A percentile compares a stretch with the other conserved stretches of the same genome.
Evolutionary conservation across 1,140 invertebrate species (phyloP).

Genomic region (Apolygus lucorum): DNA sequence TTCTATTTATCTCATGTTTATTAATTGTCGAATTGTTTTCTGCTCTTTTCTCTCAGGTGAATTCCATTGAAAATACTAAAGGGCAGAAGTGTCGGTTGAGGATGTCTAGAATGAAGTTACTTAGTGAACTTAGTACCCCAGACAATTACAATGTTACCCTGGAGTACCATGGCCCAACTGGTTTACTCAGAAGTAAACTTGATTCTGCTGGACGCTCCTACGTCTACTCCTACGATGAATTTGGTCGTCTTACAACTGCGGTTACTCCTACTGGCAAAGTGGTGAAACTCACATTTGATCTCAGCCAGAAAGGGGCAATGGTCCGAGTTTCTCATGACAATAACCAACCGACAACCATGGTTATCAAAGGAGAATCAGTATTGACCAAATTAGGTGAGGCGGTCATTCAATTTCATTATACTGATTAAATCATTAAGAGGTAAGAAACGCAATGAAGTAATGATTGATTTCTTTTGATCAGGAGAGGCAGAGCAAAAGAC

Average conservation of each 20-base stretch:
- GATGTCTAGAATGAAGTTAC: conserved; percentile 80
- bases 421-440: not conserved
- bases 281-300: conserved; percentile 73
- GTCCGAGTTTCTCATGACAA: conserved; percentile 77
- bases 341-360: conserved; percentile 67
- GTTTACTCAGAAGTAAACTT: conserved; percentile 75
- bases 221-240: conserved; percentile 92
- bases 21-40: too few relatives aligned
- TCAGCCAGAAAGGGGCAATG: conserved; percentile 78
- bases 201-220: conserved; percentile 85
- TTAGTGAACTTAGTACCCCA: conserved; percentile 78
- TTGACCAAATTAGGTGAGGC: conserved; percentile 56
- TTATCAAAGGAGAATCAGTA: conserved; percentile 80
- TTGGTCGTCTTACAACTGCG: conserved; percentile 78
- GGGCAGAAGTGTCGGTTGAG: conserved; percentile 82
- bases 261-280: conserved; percentile 88
- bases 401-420: not conserved
- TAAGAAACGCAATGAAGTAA: not conserved
- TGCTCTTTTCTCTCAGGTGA: conserved; percentile 48
- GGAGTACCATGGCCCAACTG: conserved; percentile 82
- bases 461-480: conserved; percentile 27
- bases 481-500: conserved; percentile 71
- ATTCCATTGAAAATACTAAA: conserved; percentile 89
- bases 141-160: conserved; percentile 89
- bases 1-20: too few relatives aligned